Percentiles rank a stretch among this genome's conserved stretches.
Conservation (phyloP, 2,797 vertebrate species). For the Arctocebus calabarensis region DNA sequence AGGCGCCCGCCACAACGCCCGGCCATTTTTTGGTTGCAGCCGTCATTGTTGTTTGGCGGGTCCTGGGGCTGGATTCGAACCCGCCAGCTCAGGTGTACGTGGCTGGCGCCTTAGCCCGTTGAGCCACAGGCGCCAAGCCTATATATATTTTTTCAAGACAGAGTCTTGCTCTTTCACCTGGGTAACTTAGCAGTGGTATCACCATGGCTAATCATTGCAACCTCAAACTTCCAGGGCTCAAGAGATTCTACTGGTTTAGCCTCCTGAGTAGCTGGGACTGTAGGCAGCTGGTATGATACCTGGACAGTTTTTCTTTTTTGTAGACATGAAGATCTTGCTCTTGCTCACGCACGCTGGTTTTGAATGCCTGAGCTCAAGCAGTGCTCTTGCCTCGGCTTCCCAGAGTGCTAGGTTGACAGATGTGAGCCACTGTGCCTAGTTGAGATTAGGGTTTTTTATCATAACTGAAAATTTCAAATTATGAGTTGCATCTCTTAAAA, state of each 20-base stretch:
- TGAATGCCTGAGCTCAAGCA: no score
- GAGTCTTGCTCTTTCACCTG: neutral
- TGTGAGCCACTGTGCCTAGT: no score
- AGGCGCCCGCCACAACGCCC: no score
- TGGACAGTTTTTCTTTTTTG: neutral
- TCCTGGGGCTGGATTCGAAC: no score
- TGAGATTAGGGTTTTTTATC: neutral
- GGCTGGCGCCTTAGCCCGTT: no score
- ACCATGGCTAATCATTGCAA: neutral
- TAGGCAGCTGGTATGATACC: neutral
- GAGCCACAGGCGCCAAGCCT: neutral
- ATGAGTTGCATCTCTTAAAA: conserved; percentile 15
- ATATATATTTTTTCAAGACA: no score
- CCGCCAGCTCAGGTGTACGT: no score
- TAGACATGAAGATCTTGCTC: neutral
- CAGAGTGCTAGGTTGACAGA: no score
- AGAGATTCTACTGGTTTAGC: neutral
- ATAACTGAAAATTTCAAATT: conserved; percentile 15
- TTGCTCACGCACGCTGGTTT: neutral
- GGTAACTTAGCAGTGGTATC: neutral
- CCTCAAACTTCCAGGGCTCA: neutral
- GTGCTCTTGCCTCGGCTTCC: no score
- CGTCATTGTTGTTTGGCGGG: no score
- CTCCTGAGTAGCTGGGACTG: neutral
- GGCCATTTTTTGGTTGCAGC: no score